Evolutionary conservation across 2,888 invertebrate genomes (phyloP).

Genomic region (Vandiemenella viatica): DNA sequence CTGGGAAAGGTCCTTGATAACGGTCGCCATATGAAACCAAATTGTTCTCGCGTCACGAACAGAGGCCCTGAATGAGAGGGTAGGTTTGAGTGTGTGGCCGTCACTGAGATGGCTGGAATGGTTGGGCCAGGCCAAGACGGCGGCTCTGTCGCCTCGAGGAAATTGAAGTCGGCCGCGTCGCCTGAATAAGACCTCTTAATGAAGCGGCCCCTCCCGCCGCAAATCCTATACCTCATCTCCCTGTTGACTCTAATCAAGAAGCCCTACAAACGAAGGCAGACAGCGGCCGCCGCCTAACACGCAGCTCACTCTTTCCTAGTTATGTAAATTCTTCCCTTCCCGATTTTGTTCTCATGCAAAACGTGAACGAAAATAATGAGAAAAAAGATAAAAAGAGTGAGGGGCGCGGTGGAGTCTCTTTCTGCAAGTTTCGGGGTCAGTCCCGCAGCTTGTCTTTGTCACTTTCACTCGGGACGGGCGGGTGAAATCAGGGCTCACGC

Average conservation of each 20-base stretch:
- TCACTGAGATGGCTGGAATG: neutral
- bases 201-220: constrained; percentile 10
- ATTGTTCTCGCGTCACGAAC: too few species aligned
- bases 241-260: constrained; percentile 16
- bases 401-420: too few species aligned
- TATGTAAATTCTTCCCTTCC: neutral
- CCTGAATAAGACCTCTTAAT: constrained; percentile 14
- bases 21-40: too few species aligned
- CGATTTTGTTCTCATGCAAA: neutral
- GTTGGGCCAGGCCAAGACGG: neutral
- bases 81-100: neutral
- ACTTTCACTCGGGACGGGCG: neutral
- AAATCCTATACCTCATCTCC: constrained; percentile 14
- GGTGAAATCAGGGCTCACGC: neutral
- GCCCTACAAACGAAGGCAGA: constrained; percentile 9
- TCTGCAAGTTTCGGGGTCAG: constrained; percentile 2
- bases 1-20: too few species aligned
- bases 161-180: constrained; percentile 1
- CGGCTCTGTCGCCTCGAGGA: neutral
- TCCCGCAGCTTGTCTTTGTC: constrained; percentile 5
- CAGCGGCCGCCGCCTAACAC: too few species aligned
- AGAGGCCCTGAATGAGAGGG: too few species aligned
- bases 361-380: neutral
- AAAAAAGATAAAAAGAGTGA: too few species aligned
- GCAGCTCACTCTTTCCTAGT: neutral